Percentiles rank a stretch among this genome's conserved stretches.
phyloP scores from a whole-genome alignment of 1,140 invertebrate genomes.

The Pseudachorutes palmiensis region DNA sequence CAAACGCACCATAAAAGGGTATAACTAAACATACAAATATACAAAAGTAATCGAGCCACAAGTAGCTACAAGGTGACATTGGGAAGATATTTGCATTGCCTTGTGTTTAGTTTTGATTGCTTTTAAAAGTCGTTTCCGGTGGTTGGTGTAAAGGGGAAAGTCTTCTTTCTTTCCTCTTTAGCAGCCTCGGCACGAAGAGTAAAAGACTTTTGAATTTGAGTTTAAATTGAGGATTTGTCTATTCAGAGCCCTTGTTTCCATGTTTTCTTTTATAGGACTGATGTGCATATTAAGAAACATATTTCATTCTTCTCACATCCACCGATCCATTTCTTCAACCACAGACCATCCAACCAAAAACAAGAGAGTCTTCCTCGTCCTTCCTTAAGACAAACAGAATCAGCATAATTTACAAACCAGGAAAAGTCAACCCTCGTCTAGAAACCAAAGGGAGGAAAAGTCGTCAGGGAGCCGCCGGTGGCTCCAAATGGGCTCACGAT shows the following conservation, averaged over 20 bases:
- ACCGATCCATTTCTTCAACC: conserved; percentile 30
- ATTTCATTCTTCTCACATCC: conserved; percentile 33
- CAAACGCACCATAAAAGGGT: no score
- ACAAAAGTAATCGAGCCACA: no score
- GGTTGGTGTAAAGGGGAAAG: neutral
- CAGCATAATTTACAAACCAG: neutral
- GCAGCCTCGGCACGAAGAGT: conserved; percentile 33
- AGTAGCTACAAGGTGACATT: no score
- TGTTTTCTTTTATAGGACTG: neutral
- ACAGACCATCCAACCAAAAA: conserved; percentile 23
- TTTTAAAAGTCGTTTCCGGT: neutral
- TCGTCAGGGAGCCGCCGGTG: no score
- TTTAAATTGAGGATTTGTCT: conserved; percentile 38
- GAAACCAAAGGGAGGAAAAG: no score
- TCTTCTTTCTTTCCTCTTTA: conserved; percentile 23
- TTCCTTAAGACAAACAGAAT: conserved; percentile 14
- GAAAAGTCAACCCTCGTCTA: no score
- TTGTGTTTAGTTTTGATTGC: neutral
- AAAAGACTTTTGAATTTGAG: conserved; percentile 39
- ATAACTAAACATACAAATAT: no score
- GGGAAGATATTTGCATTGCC: no score
- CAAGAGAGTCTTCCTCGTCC: neutral
- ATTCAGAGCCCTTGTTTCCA: conserved; percentile 31
- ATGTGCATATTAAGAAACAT: conserved; percentile 25
- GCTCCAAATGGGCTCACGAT: no score